phyloP scores from a whole-genome alignment of 1,140 invertebrate species.

The Drosophila navojoa region DNA sequence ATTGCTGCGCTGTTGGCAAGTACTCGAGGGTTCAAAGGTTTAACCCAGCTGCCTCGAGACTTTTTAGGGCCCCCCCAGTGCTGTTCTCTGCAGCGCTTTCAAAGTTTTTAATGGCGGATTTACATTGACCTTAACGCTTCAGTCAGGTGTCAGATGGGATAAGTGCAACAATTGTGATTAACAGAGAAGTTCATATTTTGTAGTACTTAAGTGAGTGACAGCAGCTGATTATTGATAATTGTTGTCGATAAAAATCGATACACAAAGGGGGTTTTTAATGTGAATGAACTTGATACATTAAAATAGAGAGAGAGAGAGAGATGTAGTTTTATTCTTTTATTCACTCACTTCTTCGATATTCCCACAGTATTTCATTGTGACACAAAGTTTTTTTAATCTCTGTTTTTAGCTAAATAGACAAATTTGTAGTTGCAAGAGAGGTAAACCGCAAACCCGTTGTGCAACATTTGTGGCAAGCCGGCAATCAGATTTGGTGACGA shows the following conservation, averaged over 20 bases:
- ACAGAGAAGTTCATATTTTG: not conserved
- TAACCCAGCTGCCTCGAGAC: constrained; percentile 18
- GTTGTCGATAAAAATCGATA: too few species aligned
- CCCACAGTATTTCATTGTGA: not conserved
- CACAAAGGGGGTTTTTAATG: too few species aligned
- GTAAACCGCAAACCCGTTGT: constrained; percentile 51
- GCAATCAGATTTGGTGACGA: constrained; percentile 51
- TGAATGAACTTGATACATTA: too few species aligned
- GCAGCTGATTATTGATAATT: not conserved
- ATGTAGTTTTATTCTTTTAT: too few species aligned
- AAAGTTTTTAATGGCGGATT: constrained; percentile 34
- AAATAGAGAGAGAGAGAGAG: too few species aligned
- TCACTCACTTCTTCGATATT: too few species aligned
- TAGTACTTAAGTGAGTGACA: not conserved
- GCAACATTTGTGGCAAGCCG: constrained; percentile 52
- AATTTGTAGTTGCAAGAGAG: too few species aligned
- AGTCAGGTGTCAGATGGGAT: constrained; percentile 21
- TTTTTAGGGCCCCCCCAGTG: constrained; percentile 1
- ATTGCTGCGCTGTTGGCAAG: constrained; percentile 2
- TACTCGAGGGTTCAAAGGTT: constrained; percentile 37
- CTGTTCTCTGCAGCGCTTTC: constrained; percentile 50
- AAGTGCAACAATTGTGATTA: constrained; percentile 6
- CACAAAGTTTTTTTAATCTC: not conserved
- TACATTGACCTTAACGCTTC: constrained; percentile 26
- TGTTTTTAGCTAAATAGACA: not conserved